These are phyloP conservation scores for Lysiphlebus fabarum DNA, from an alignment of 1,140 invertebrate genomes.

Conservation along the genomic window DNA sequence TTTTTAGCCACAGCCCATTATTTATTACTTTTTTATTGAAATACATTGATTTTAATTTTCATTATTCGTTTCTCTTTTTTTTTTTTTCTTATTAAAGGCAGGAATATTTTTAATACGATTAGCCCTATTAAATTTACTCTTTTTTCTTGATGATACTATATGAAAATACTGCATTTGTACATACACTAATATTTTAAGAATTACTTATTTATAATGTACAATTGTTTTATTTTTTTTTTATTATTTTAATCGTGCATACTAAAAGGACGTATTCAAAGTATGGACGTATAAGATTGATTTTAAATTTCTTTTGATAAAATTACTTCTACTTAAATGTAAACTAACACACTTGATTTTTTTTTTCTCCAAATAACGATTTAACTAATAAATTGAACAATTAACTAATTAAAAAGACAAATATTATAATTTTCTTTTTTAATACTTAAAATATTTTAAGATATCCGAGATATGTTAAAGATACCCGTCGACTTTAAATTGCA, in stretches of 20 bases:
- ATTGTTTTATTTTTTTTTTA: background rate
- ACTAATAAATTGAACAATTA: too few relatives aligned
- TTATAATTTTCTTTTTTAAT: too few relatives aligned
- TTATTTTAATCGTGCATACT: conserved; percentile 19
- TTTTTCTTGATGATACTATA: conserved; percentile 29
- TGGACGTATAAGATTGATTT: conserved; percentile 12
- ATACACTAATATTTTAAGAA: conserved; percentile 21
- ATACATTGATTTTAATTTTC: conserved; percentile 37
- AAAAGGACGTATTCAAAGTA: conserved; percentile 15
- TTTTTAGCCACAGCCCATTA: conserved; percentile 52
- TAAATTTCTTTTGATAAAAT: background rate
- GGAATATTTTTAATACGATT: conserved; percentile 47
- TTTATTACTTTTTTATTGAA: conserved; percentile 38
- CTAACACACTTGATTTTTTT: too few relatives aligned
- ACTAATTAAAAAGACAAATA: too few relatives aligned
- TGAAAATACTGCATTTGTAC: conserved; percentile 43
- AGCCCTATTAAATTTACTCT: conserved; percentile 42
- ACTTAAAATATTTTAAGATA: too few relatives aligned
- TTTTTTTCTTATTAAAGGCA: conserved; percentile 42
- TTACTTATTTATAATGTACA: background rate
- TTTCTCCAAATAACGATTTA: too few relatives aligned
- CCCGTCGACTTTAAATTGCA: too few relatives aligned
- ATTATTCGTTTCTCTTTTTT: too few relatives aligned
- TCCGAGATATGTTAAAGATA: too few relatives aligned
- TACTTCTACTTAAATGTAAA: background rate